Conservation (phyloP, 2,113 vertebrate genomes). For the Hystrix brachyura region DNA sequence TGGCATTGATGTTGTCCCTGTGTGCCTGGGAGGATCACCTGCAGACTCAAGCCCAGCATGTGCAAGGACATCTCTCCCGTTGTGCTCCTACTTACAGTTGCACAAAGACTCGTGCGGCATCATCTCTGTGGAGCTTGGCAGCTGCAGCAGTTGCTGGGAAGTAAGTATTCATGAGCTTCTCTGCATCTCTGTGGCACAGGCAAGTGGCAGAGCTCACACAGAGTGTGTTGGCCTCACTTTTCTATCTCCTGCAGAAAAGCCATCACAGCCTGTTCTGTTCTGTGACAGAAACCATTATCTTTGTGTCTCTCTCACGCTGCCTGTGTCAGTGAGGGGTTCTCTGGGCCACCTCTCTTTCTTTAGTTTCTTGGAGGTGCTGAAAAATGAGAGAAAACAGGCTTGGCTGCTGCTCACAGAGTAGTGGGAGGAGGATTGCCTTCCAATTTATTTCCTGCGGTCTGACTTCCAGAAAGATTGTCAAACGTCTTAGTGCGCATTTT, state of each 20-base stretch:
- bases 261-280: constrained; percentile 76
- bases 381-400: constrained; percentile 64
- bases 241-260: constrained; percentile 81
- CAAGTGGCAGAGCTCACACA: constrained; percentile 83
- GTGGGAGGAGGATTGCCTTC: constrained; percentile 60
- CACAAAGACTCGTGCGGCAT: neutral
- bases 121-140: constrained; percentile 22
- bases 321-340: constrained; percentile 72
- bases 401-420: constrained; percentile 12
- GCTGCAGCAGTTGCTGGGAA: constrained; percentile 27
- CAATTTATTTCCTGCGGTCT: constrained; percentile 63
- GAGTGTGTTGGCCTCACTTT: constrained; percentile 82
- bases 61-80: neutral
- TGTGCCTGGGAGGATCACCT: neutral
- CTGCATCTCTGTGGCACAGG: constrained; percentile 78
- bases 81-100: neutral
- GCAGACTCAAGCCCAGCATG: neutral
- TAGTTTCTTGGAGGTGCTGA: constrained; percentile 62
- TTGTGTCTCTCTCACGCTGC: constrained; percentile 78
- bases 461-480: constrained; percentile 59
- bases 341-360: constrained; percentile 68
- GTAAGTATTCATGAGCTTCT: constrained; percentile 85
- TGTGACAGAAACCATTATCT: constrained; percentile 87
- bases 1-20: neutral
- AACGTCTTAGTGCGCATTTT: constrained; percentile 56